These are phyloP conservation scores for Aethina tumida DNA, from an alignment of 1,140 invertebrate genomes.

Conservation along the genomic window DNA sequence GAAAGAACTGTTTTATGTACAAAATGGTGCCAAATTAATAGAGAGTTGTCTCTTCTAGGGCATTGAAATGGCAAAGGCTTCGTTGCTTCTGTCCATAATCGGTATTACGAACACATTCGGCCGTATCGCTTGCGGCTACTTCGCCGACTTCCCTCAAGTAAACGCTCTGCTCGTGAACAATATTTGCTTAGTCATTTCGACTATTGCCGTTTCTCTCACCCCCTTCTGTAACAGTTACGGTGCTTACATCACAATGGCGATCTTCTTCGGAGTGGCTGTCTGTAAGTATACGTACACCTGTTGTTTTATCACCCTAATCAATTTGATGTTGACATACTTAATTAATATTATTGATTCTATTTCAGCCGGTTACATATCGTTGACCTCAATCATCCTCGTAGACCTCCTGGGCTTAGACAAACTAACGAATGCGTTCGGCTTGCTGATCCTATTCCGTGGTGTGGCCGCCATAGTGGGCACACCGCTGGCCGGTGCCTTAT, in stretches of 20 bases:
- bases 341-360: conserved; percentile 11
- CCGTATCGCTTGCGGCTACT: conserved; percentile 76
- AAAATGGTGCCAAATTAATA: no score
- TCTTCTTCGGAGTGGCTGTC: conserved; percentile 90
- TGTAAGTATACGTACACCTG: conserved; percentile 60
- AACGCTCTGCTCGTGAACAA: conserved; percentile 91
- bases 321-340: background rate
- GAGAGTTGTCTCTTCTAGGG: conserved; percentile 48
- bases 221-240: conserved; percentile 75
- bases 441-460: conserved; percentile 90
- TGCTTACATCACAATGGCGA: conserved; percentile 70
- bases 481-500: conserved; percentile 75
- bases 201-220: conserved; percentile 71
- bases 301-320: background rate
- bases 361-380: conserved; percentile 89
- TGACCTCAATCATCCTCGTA: conserved; percentile 96
- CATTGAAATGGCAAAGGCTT: conserved; percentile 63
- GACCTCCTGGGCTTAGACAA: conserved; percentile 91
- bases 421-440: conserved; percentile 92
- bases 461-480: conserved; percentile 80
- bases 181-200: conserved; percentile 82
- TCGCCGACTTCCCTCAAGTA: conserved; percentile 77
- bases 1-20: no score
- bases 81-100: conserved; percentile 86
- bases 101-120: conserved; percentile 91